These are phyloP conservation scores for Atta colombica DNA, from an alignment of 1,140 invertebrate species.

Conservation along the genomic window DNA sequence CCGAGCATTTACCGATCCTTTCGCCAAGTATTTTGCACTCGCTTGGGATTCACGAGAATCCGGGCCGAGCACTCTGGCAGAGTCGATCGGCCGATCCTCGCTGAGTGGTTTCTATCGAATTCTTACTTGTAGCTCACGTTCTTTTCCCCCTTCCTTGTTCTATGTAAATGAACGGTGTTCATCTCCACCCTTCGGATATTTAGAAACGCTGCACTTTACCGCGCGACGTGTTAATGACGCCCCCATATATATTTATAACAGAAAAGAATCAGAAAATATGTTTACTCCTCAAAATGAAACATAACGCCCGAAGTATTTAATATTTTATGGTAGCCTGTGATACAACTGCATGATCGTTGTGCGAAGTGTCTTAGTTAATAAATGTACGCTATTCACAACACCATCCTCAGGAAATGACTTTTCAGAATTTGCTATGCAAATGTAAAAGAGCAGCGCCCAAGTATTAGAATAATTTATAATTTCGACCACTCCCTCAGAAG, in stretches of 20 bases:
- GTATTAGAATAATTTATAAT: conserved; percentile 60
- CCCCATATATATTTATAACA: conserved; percentile 14
- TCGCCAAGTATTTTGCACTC: conserved; percentile 68
- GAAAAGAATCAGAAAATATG: neutral
- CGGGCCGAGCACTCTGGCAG: conserved; percentile 26
- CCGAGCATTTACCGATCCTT: conserved; percentile 71
- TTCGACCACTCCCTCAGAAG: conserved; percentile 19
- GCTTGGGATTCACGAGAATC: conserved; percentile 61
- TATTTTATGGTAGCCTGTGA: neutral
- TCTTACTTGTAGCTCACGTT: conserved; percentile 13
- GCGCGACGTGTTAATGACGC: conserved; percentile 1
- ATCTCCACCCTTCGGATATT: conserved; percentile 21
- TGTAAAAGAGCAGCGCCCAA: neutral
- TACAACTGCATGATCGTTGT: neutral
- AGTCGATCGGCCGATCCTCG: conserved; percentile 33
- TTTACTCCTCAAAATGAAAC: neutral
- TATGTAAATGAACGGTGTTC: conserved; percentile 2
- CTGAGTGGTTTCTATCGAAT: neutral
- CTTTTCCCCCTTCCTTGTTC: neutral
- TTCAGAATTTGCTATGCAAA: conserved; percentile 11
- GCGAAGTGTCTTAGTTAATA: conserved; percentile 17
- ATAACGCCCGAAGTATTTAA: neutral
- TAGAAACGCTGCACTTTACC: conserved; percentile 25
- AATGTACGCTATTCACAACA: conserved; percentile 40
- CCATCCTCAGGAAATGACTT: conserved; percentile 31